Percentiles rank a stretch among this genome's conserved stretches.
Conservation (phyloP, 2,113 vertebrate genomes). For the Halcyon malimbica region DNA sequence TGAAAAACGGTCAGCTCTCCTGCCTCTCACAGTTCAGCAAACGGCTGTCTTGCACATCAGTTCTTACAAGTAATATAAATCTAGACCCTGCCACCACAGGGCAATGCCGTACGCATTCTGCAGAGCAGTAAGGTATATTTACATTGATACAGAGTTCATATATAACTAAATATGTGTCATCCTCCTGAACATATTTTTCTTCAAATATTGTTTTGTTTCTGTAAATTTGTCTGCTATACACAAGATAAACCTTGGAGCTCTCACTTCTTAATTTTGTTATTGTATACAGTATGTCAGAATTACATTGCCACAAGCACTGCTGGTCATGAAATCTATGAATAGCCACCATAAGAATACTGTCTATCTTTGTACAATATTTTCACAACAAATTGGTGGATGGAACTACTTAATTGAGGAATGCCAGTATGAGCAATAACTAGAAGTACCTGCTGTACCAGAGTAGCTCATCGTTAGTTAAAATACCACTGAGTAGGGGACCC, state of each 20-base stretch:
- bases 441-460: neutral
- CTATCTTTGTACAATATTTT: neutral
- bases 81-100: neutral
- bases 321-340: neutral
- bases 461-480: neutral
- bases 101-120: neutral
- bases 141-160: neutral
- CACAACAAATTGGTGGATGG: neutral
- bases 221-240: neutral
- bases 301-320: neutral
- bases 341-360: neutral
- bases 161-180: neutral
- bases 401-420: neutral
- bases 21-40: neutral
- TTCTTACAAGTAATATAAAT: neutral
- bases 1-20: neutral
- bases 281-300: neutral
- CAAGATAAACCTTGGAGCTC: neutral
- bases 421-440: neutral
- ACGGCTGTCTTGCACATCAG: neutral
- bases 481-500: neutral
- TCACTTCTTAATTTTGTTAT: neutral
- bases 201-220: neutral
- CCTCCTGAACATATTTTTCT: neutral
- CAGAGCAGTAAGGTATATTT: neutral